These are phyloP conservation scores for Anguilla anguilla DNA, from an alignment of 2,797 vertebrate species.

Conservation along the genomic window DNA sequence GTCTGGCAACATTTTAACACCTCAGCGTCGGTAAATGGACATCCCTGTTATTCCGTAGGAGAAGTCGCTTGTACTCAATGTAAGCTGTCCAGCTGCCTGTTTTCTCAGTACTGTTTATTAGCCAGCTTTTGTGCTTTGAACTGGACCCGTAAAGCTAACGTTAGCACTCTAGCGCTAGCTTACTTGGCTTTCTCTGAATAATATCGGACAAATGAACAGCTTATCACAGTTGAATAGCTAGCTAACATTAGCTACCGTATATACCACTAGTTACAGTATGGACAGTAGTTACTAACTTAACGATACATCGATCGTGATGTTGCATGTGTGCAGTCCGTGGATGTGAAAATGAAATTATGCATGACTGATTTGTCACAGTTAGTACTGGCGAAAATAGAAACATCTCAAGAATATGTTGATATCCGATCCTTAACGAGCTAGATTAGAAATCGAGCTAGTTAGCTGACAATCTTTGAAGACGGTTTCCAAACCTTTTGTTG, in stretches of 20 bases:
- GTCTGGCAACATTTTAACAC: not conserved
- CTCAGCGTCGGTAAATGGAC: not conserved
- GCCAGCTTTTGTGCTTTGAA: not conserved
- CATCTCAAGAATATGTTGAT: not conserved
- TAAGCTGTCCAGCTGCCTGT: not conserved
- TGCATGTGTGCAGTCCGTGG: not conserved
- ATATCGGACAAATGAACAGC: not conserved
- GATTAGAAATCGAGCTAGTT: not conserved
- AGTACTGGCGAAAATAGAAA: not conserved
- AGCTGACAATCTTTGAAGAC: not conserved
- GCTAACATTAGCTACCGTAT: not conserved
- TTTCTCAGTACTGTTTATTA: not conserved
- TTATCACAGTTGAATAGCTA: not conserved
- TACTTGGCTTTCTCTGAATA: not conserved
- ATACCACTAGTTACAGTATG: not conserved
- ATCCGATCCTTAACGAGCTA: not conserved
- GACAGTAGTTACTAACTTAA: not conserved
- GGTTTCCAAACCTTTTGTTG: too few species aligned
- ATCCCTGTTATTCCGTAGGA: not conserved
- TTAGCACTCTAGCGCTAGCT: not conserved
- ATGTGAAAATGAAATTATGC: not conserved
- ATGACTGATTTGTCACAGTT: not conserved
- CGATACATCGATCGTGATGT: not conserved
- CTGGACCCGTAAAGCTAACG: not conserved
- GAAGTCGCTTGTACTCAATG: not conserved